Evolutionary conservation across 2,797 vertebrate species (phyloP).

Genomic region (Chloroceryle amazona): DNA sequence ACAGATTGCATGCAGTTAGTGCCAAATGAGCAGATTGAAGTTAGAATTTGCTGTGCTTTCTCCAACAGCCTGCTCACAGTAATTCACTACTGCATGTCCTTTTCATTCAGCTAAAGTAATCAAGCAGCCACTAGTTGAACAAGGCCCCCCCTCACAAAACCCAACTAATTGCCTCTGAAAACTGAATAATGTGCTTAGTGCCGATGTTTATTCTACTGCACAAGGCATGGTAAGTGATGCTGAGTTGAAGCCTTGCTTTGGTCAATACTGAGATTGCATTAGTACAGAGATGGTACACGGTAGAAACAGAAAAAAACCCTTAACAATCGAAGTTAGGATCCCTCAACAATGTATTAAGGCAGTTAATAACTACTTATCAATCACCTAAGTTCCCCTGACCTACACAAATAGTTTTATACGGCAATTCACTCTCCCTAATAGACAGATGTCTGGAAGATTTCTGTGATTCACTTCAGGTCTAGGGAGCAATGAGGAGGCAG

Average conservation of each 20-base stretch:
- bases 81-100: constrained; percentile 1
- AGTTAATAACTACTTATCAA: not conserved
- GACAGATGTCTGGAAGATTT: not conserved
- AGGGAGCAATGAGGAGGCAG: not conserved
- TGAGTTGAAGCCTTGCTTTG: constrained; percentile 46
- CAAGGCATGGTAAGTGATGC: not conserved
- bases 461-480: not conserved
- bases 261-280: not conserved
- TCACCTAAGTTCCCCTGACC: not conserved
- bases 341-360: not conserved
- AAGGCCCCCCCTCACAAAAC: not conserved
- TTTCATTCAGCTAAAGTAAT: constrained; percentile 42
- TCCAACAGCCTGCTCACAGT: constrained; percentile 7
- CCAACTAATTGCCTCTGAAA: constrained; percentile 55
- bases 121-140: constrained; percentile 37
- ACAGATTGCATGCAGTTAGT: constrained; percentile 52
- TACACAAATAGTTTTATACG: not conserved
- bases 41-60: not conserved
- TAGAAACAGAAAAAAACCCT: not conserved
- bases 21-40: constrained; percentile 47
- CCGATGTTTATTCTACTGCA: not conserved
- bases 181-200: constrained; percentile 40
- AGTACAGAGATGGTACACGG: not conserved
- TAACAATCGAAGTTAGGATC: not conserved
- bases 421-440: not conserved